Evolutionary conservation across 2,113 vertebrate genomes (phyloP).

Genomic region (Paratilapia polleni): DNA sequence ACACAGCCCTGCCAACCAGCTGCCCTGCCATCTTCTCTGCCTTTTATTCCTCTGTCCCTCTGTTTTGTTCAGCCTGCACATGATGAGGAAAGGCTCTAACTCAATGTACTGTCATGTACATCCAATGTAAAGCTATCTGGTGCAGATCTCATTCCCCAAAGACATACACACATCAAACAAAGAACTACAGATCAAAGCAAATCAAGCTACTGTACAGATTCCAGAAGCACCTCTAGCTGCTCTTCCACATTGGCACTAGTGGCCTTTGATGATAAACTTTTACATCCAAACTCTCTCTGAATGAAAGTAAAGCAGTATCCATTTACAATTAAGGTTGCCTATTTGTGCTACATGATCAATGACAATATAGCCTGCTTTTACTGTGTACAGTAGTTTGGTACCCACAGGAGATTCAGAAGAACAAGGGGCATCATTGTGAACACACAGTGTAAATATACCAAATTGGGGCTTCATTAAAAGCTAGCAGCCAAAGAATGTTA

Average conservation of each 20-base stretch:
- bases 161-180: slow-evolving; percentile 9
- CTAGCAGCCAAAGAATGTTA: not conserved
- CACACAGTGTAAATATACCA: not conserved
- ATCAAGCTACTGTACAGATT: not conserved
- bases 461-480: not conserved
- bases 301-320: not conserved
- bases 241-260: not conserved
- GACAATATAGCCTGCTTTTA: not conserved
- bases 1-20: not conserved
- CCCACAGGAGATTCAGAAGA: not conserved
- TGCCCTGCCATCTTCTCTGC: not conserved
- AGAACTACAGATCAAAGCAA: not conserved
- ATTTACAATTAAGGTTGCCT: not conserved
- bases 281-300: not conserved
- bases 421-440: not conserved
- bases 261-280: slow-evolving; percentile 38
- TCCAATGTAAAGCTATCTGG: not conserved
- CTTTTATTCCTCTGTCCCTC: not conserved
- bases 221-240: slow-evolving; percentile 12
- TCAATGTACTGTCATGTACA: not conserved
- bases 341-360: not conserved
- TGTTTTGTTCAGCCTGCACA: not conserved
- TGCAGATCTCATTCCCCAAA: not conserved
- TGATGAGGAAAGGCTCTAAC: too few species aligned
- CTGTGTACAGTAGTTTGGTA: not conserved